Base-by-base conservation (phyloP, 2,888 invertebrate species). In the Leuctra nigra region DNA sequence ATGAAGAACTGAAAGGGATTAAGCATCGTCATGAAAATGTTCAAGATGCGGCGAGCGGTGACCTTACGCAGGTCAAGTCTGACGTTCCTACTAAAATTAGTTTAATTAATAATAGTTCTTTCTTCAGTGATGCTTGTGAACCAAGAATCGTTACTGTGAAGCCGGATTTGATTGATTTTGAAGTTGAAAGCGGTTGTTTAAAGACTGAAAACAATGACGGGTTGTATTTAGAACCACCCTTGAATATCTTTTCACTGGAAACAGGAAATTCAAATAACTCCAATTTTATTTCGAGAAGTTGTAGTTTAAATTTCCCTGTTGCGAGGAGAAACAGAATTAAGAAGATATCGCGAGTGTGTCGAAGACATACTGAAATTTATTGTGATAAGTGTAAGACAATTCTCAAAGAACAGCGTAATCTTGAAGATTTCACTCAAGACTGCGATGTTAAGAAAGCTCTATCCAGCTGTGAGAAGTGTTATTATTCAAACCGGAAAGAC, bases 1-100 rank as follows among this genome's bases (percentile, higher is more conserved):
- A 84, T 66, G 86, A 86, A 61, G 78, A 81, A 64, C 68, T 86
- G 9, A 54, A 53, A 20, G 47, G 41, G n/a, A 50, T 48, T 4
- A 33, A 50, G 23, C 50, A 53, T 4, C 23, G 50, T 20, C 20
- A 25, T 18, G 7, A 9, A 4, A 24, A 47, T 23, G 13, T 41
- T 14, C 9, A 9, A 7, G 35, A 53, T 48, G 9, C 22, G 16
- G 23, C 9, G n/a, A n/a, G 16, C 16, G 6, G 18, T 16, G 13
- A 33, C 6, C 7, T 14, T 18, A 2, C 52, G 3, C 2, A 6
- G 16, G 20, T 16, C 20, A 18, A 11, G 6, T 16, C n/a, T 18
- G 38, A 38, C 38, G 14, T 38, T 38, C 38, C 14, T 14, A 41
- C 41, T 6, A 29, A 29, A 29, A 7, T 6, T 29, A 29, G 18